Evolutionary conservation across 2,797 vertebrate species (phyloP).

Genomic region (Crax fasciolata): DNA sequence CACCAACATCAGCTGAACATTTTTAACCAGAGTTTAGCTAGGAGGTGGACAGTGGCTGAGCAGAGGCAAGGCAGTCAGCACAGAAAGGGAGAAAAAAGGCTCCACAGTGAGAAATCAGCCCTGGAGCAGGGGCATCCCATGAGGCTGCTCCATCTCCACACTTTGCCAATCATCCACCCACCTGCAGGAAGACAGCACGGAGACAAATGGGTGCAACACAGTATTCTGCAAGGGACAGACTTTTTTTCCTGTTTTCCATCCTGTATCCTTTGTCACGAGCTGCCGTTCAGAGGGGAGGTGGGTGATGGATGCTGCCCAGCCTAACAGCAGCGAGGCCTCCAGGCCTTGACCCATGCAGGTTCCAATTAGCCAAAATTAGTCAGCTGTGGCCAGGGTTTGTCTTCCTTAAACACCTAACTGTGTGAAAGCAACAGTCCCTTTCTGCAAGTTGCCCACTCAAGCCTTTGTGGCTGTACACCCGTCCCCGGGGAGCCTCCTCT

Average conservation of each 20-base stretch:
- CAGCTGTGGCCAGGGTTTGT: conserved; percentile 77
- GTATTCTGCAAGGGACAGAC: conserved; percentile 39
- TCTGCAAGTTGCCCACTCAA: conserved; percentile 61
- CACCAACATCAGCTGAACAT: not conserved
- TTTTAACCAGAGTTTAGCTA: not conserved
- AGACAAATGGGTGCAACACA: conserved; percentile 39
- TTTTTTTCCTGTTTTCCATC: not conserved
- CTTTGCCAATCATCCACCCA: conserved; percentile 46
- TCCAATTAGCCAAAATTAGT: conserved; percentile 89
- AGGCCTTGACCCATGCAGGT: conserved; percentile 82
- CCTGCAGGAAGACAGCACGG: conserved; percentile 45
- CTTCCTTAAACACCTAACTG: conserved; percentile 76
- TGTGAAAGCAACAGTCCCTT: conserved; percentile 74
- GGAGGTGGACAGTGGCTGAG: not conserved
- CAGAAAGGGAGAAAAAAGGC: not conserved
- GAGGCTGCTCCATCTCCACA: not conserved
- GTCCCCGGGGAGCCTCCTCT: conserved; percentile 57
- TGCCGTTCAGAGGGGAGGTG: not conserved
- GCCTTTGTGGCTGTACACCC: conserved; percentile 70
- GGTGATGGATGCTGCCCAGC: conserved; percentile 82
- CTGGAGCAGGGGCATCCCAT: not conserved
- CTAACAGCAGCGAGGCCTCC: conserved; percentile 73
- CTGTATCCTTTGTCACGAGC: not conserved
- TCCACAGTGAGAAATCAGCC: not conserved
- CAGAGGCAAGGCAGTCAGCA: not conserved